These are phyloP conservation scores for Calcarius lapponicus DNA, from an alignment of 2,797 vertebrate species.

Conservation along the genomic window DNA sequence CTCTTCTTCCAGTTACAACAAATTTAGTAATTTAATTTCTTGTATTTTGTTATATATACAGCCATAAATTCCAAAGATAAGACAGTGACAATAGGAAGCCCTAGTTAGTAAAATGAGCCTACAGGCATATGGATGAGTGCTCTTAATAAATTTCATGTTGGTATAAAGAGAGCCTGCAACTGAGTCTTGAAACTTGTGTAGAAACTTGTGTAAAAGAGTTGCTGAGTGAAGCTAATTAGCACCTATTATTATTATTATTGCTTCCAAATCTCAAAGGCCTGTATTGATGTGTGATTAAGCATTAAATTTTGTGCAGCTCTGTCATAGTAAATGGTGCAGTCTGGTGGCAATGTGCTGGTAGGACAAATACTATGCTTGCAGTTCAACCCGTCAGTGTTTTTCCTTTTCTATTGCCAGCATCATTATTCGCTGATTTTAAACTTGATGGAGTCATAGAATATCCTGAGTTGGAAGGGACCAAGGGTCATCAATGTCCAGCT, in stretches of 20 bases:
- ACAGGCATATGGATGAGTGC: background rate
- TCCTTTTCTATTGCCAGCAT: background rate
- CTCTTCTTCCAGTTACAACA: background rate
- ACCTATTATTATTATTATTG: background rate
- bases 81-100: background rate
- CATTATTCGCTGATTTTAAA: background rate
- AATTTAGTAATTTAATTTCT: conserved; percentile 30
- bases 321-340: background rate
- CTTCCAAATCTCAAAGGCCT: background rate
- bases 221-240: background rate
- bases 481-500: rapidly evolving
- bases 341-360: background rate
- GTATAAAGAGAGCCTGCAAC: background rate
- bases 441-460: background rate
- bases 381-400: background rate
- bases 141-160: background rate
- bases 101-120: background rate
- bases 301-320: background rate
- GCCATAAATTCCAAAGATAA: background rate
- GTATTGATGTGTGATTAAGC: background rate
- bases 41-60: conserved; percentile 9
- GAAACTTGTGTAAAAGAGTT: background rate
- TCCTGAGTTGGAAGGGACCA: background rate
- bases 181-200: background rate
- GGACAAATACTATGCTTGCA: background rate